Conservation (phyloP, 2,113 vertebrate species). For the Tachuris rubrigastra region DNA sequence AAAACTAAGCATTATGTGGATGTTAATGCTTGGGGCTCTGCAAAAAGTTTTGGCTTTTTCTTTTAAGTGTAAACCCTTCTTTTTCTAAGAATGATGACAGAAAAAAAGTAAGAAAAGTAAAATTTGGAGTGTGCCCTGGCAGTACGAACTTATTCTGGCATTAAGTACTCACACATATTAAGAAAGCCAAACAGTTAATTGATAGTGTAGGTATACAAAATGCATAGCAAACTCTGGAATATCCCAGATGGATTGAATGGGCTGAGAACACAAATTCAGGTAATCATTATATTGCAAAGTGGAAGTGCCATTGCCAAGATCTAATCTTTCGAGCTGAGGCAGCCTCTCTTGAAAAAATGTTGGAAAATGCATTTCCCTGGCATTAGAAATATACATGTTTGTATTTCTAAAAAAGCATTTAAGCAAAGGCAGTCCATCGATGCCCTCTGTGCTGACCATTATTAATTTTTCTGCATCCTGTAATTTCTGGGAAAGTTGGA, state of each 20-base stretch:
- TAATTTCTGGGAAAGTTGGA: slow-evolving; percentile 31
- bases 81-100: neutral
- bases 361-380: slow-evolving; percentile 6
- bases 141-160: neutral
- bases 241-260: neutral
- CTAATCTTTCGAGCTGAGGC: neutral
- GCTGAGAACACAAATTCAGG: neutral
- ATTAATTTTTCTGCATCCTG: slow-evolving; percentile 1
- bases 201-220: neutral
- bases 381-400: neutral
- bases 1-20: neutral
- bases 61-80: neutral
- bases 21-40: neutral
- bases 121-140: neutral
- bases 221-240: neutral
- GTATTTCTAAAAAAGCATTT: slow-evolving; percentile 17
- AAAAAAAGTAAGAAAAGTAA: neutral
- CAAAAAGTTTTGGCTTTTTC: neutral
- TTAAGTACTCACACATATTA: neutral
- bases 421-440: neutral
- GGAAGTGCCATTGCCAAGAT: slow-evolving; percentile 25
- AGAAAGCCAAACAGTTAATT: neutral
- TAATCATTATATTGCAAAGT: neutral
- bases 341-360: neutral
- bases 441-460: neutral